Percentiles rank a stretch among this genome's conserved stretches.
phyloP scores from a whole-genome alignment of 2,888 invertebrate species.

The Acanthosepion lycidas region DNA sequence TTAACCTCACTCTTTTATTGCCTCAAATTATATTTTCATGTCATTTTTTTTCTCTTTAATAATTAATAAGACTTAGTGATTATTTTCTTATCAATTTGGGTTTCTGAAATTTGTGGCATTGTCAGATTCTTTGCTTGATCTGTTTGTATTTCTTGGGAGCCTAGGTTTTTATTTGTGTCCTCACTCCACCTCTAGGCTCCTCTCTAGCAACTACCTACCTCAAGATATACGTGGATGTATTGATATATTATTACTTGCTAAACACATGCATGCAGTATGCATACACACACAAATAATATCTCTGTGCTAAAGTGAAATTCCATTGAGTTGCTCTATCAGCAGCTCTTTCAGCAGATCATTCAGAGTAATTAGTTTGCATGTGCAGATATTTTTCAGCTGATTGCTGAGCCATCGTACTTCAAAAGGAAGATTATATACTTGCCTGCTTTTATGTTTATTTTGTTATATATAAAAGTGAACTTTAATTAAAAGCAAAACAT shows the following conservation, averaged over 20 bases:
- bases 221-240: neutral
- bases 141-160: neutral
- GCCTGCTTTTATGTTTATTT: neutral
- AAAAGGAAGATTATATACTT: neutral
- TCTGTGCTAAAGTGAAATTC: neutral
- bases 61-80: too few species aligned
- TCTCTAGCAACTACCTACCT: slow-evolving; percentile 44
- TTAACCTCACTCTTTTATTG: neutral
- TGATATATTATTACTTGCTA: slow-evolving; percentile 36
- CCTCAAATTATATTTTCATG: neutral
- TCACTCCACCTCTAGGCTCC: neutral
- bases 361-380: neutral
- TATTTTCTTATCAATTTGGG: neutral
- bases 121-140: neutral
- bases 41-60: neutral
- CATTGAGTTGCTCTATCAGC: neutral
- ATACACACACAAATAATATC: slow-evolving; percentile 23
- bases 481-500: neutral
- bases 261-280: neutral
- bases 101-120: neutral
- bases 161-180: neutral
- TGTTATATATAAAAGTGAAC: neutral
- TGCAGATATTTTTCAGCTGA: slow-evolving; percentile 24
- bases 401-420: neutral
- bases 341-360: neutral